Evolutionary conservation across 1,140 invertebrate species (phyloP), one percentile per base, ranked within the genome.

Genomic region (Kradibia gibbosae): DNA sequence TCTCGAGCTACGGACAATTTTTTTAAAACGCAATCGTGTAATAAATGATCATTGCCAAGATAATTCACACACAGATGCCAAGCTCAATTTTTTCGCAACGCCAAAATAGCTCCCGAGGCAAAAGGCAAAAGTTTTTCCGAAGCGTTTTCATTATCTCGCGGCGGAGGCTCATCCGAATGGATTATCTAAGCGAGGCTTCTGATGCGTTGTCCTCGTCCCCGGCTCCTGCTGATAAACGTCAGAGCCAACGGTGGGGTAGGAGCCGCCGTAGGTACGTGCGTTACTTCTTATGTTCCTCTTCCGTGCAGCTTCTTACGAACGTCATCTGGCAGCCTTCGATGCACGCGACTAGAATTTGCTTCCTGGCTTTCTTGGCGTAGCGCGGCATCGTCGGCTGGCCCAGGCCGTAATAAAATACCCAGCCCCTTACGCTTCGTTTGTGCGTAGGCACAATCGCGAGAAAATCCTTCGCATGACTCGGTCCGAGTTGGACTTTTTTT

Each of bases 301-400:
- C 10, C 50, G 15, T 36, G 39, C 71, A 73, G 45, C 71, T 73
- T 73, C 17, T 31, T 55, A 34, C 22, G 3, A 39, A 55, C 28
- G 72, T 55, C 20, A 34, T 72, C 48, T 50, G 25, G 28, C 17
- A 53, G 71, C 48, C 17, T 45, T 28, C 39, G n/a, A 2, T 3
- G 42, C 36, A 73, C 78, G 25, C 53, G 36, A 80, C 50, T 73
- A 73, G 70, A 79, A 73, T 80, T 73, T 71, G n/a, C n/a, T n/a
- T n/a, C n/a, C 42, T 71, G n/a, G 50, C n/a, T 4, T 36, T n/a
- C 25, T 25, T 48, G 77, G 57, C 28, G 48, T 28, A 25, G 25
- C 36, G 28, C 55, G 22, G n/a, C 34, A 22, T 70, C 13, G 10
- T 28, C 31, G 50, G 75, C 65, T 78, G 48, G 57, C 65, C 31